Conservation (phyloP, 1,140 invertebrate species). For the Cyrtorhinus lividipennis region DNA sequence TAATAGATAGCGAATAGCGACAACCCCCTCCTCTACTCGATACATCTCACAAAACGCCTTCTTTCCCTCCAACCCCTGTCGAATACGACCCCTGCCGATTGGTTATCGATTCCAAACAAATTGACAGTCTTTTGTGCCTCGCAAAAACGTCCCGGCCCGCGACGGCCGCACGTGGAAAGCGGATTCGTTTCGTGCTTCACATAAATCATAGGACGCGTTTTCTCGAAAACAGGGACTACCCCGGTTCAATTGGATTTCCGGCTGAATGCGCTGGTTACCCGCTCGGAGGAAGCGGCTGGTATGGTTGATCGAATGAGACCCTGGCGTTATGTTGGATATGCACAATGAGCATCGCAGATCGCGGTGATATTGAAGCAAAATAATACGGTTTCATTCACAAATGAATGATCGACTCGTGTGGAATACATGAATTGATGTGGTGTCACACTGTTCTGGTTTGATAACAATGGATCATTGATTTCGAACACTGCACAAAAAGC, state of each 20-base stretch:
- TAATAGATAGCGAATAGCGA: neutral
- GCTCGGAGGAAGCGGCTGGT: neutral
- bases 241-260: conserved; percentile 1
- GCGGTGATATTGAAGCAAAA: too few relatives aligned
- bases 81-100: neutral
- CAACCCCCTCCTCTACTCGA: too few relatives aligned
- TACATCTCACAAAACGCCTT: too few relatives aligned
- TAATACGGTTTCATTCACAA: too few relatives aligned
- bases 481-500: too few relatives aligned
- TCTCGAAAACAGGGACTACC: neutral
- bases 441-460: too few relatives aligned
- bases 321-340: neutral
- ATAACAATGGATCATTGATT: too few relatives aligned
- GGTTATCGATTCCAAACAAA: conserved; percentile 4
- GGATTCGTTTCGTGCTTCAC: neutral
- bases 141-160: neutral
- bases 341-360: too few relatives aligned
- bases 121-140: neutral
- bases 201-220: neutral
- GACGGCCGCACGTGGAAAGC: neutral
- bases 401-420: too few relatives aligned
- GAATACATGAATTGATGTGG: too few relatives aligned
- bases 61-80: neutral
- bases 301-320: neutral
- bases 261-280: too few relatives aligned